These are phyloP conservation scores for Notarius quadriscutis DNA, from an alignment of 2,113 vertebrate genomes.

Conservation along the genomic window DNA sequence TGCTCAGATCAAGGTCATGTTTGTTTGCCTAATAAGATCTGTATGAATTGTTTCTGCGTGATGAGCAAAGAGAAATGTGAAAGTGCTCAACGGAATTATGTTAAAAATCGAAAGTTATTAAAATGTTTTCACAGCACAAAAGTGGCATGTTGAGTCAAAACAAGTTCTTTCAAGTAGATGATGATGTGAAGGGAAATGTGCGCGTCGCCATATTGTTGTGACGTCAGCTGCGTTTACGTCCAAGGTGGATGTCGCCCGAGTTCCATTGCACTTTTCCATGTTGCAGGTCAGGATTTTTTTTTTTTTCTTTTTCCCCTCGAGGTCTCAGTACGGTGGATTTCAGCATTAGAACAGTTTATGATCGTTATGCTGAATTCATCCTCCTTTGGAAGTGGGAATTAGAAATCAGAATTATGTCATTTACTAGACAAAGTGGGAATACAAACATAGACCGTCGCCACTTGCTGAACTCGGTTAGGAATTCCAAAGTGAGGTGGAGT, in stretches of 20 bases:
- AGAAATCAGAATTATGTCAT: not conserved
- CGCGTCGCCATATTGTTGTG: not conserved
- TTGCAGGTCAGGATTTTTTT: not conserved
- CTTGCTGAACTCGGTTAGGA: not conserved
- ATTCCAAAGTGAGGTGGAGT: not conserved
- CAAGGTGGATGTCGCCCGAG: not conserved
- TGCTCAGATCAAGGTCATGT: not conserved
- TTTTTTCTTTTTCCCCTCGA: not conserved
- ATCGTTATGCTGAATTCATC: not conserved
- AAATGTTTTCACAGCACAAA: not conserved
- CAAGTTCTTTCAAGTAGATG: not conserved
- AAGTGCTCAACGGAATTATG: not conserved
- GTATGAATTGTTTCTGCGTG: not conserved
- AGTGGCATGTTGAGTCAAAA: not conserved
- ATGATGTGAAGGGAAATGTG: not conserved
- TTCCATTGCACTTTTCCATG: not conserved
- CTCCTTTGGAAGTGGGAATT: not conserved
- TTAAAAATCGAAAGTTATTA: not conserved
- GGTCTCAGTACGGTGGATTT: not conserved
- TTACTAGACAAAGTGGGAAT: not conserved
- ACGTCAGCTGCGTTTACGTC: not conserved
- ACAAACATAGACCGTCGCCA: not conserved
- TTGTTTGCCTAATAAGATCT: not conserved
- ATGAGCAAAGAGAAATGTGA: not conserved
- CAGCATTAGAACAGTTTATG: not conserved